A percentile compares a stretch with the other conserved stretches of the same genome.
Evolutionary conservation across 2,113 vertebrate species (phyloP).

Genomic region (Rhea americana): DNA sequence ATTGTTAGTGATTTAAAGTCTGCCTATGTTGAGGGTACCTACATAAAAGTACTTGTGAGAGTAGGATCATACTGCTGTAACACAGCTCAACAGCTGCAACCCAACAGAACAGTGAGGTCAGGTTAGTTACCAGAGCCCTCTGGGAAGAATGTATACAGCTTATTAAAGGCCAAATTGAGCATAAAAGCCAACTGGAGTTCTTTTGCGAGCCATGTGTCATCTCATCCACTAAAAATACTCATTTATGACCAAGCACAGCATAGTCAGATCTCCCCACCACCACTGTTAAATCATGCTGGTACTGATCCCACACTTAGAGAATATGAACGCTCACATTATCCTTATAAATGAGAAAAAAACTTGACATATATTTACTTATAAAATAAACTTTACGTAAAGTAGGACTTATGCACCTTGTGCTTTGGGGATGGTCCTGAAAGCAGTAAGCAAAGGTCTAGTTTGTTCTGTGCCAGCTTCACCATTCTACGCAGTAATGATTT

Average conservation of each 20-base stretch:
- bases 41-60: neutral
- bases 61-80: fast-evolving
- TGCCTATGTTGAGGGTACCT: neutral
- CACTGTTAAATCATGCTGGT: neutral
- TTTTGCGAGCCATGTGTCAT: neutral
- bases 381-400: neutral
- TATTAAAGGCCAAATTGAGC: neutral
- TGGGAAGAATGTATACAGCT: neutral
- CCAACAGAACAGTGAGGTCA: neutral
- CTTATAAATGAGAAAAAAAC: neutral
- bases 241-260: neutral
- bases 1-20: neutral
- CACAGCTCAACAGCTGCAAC: neutral
- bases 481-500: neutral
- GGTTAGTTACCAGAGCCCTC: neutral
- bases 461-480: neutral
- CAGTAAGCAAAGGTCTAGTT: neutral
- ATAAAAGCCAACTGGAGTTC: neutral
- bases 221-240: neutral
- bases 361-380: neutral
- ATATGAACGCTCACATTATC: fast-evolving
- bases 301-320: neutral
- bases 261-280: no score
- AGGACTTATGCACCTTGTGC: neutral
- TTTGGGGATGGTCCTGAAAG: neutral